Percentiles rank a stretch among this genome's conserved stretches.
phyloP scores from a whole-genome alignment of 2,113 vertebrate genomes.

The Sialia sialis region DNA sequence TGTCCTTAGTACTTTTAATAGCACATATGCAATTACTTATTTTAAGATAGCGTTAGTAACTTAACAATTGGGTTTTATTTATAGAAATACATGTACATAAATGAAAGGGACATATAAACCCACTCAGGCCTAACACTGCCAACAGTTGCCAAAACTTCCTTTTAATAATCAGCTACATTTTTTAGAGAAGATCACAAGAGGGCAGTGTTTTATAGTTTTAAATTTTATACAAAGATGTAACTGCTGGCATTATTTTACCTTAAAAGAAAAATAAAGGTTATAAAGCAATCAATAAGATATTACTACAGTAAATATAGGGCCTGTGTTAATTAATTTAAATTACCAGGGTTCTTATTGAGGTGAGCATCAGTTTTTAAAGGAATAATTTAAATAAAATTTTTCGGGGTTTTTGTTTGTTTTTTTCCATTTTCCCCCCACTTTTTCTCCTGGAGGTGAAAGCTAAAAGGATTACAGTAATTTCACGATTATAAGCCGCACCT shows the following conservation, averaged over 20 bases:
- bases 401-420: not conserved
- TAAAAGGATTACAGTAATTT: not conserved
- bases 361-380: not conserved
- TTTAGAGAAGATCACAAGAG: not conserved
- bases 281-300: not conserved
- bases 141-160: not conserved
- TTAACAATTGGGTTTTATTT: not conserved
- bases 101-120: not conserved
- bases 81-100: not conserved
- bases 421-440: rapidly evolving
- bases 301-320: not conserved
- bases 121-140: not conserved
- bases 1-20: not conserved
- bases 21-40: not conserved
- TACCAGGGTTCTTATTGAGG: not conserved
- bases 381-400: not conserved
- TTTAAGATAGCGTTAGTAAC: not conserved
- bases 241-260: not conserved
- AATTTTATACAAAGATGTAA: not conserved
- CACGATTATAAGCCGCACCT: too few relatives aligned
- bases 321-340: not conserved
- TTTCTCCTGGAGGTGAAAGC: not conserved
- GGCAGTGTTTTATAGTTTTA: not conserved
- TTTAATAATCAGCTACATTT: not conserved
- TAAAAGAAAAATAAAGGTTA: not conserved